Evolutionary conservation across 2,113 vertebrate species (phyloP), one percentile per base, ranked within the genome.

Genomic region (Callaeas wilsoni): DNA sequence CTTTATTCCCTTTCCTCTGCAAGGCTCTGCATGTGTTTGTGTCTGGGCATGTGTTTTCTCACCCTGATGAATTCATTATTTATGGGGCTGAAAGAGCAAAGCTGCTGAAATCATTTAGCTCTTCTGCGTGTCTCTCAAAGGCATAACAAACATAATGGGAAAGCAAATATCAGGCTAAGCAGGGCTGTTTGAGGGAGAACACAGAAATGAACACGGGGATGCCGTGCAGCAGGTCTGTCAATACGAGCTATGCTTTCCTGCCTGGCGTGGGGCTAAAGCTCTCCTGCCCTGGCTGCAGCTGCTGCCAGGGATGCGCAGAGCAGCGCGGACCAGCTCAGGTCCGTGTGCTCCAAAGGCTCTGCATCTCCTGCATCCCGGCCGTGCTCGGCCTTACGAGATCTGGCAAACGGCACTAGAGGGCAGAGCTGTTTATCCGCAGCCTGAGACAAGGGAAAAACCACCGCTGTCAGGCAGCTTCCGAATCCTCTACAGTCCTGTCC

Each of bases 391-490:
- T 44, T 39, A 64, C 62, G 81, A 44, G 69, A 59, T 56, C 42
- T 62, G 70, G 87, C 53, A 52, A 91, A 32, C 10, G 13, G 62
- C 95, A 90, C 92, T 91, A 97, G 95, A 94, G 92, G 95, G 95
- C 94, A 96, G 95, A 94, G 81, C 84, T 82, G 81, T 52, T 93
- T 95, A 84, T 84, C 77, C 87, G 84, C 84, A 52, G 35, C 26
- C 60, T 0, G 14, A 93, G 23, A 47, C 42, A 12, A 49, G 30
- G 18, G 2, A n/a, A n/a, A 50, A 78, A n/a, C n/a, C n/a, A n/a
- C n/a, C n/a, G n/a, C 27, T 78, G 70, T 1, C 13, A 23, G 53
- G 65, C 44, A 78, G 69, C 27, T 75, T 32, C 65, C 35, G n/a
- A 68, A 67, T 68, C 67, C 81, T 84, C 50, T 59, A 70, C 42